phyloP scores from a whole-genome alignment of 2,797 vertebrate species.

The Lagocephalus sceleratus region DNA sequence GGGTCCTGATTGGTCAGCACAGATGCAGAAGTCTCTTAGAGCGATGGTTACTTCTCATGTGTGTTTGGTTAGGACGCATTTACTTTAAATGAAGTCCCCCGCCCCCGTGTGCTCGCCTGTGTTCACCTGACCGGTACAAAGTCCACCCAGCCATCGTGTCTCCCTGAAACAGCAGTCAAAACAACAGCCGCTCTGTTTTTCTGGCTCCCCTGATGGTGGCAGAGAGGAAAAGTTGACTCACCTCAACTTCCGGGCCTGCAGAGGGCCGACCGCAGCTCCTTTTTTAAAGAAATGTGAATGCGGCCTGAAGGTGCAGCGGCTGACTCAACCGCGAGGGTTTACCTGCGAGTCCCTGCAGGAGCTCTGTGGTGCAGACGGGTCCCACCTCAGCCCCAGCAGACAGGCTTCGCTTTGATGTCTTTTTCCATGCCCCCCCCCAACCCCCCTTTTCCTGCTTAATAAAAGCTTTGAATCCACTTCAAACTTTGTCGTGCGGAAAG shows the following conservation, averaged over 20 bases:
- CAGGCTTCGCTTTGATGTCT: no score
- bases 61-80: no score
- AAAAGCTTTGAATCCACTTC: no score
- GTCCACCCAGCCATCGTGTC: slow-evolving; percentile 3
- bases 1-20: slow-evolving; percentile 43
- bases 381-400: background rate
- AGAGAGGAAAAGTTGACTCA: background rate
- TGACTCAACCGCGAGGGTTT: background rate
- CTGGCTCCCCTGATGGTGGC: no score
- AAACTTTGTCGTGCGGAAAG: no score
- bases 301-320: slow-evolving; percentile 12
- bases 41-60: no score
- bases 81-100: no score
- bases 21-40: background rate
- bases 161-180: background rate
- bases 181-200: slow-evolving; percentile 18
- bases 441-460: no score
- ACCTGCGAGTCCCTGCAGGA: background rate
- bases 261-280: background rate
- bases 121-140: slow-evolving; percentile 10
- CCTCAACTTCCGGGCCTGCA: background rate
- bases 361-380: background rate
- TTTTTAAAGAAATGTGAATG: no score
- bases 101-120: background rate
- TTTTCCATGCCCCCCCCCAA: no score